Base-by-base conservation (phyloP, 2,113 vertebrate genomes). In the Syngnathus floridae region DNA sequence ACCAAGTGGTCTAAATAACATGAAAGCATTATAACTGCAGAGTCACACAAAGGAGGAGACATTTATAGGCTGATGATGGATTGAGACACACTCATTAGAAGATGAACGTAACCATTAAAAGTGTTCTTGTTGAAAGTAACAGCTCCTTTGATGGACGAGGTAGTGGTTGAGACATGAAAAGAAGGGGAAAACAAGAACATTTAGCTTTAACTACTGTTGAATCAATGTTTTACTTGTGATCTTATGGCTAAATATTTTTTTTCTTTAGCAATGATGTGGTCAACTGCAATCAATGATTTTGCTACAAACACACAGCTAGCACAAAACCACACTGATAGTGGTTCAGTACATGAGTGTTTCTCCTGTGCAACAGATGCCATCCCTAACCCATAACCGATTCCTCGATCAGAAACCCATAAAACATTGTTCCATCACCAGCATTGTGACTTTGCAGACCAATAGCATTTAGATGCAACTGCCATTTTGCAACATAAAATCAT, bases 1-100 rank as follows among this genome's bases (percentile, higher is more conserved):
- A 65, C 86, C 88, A 88, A 86, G 88, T 86, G 88, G 84, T 69
- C 40, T 1, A 35, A 1, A 45, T 16, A 36, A 60, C 48, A 74
- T 7, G 13, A 17, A 69, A 69, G 9, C 2, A 21, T 52, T 54
- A 70, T 21, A 64, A 64, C n/a, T 61, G 64, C 68, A 56, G 26
- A 35, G 26, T 13, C 26, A 56, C 12, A 26, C 19, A 54, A 52
- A 22, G 8, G 21, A 56, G 6, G 26, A 7, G 26, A 16, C 54
- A 75, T 56, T 73, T 16, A 65, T 49, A 43, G 37, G 26, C 67
- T 46, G 64, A 58, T 82, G 80, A 82, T 86, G 73, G 78, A 85
- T 79, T 45, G 59, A 63, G 65, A 67, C 60, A 65, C 49, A 22
- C 76, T 68, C 65, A 62, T 55, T 74, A 57, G 60, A 67, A 66